Conservation (phyloP, 2,113 vertebrate genomes). For the Sceloporus tristichus region DNA sequence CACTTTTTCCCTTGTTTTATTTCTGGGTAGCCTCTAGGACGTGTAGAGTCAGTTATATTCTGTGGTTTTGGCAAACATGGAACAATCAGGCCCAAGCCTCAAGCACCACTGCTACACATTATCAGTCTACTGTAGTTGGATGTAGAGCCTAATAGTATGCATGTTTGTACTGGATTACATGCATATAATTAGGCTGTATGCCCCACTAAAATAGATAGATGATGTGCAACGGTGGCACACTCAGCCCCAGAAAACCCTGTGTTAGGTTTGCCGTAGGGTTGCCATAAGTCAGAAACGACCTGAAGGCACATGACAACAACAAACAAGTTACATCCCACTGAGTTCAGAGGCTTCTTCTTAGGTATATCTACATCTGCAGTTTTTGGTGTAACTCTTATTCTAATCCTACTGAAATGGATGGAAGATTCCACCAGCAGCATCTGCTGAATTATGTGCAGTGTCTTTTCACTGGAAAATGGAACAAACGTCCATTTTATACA, state of each 20-base stretch:
- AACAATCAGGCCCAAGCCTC: conserved; percentile 7
- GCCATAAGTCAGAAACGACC: too few species aligned
- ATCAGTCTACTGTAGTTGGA: not conserved
- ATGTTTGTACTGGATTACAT: not conserved
- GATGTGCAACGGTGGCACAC: too few species aligned
- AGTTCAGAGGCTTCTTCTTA: not conserved
- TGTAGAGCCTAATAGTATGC: not conserved
- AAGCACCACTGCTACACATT: not conserved
- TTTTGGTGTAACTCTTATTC: not conserved
- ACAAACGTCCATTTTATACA: conserved; percentile 67
- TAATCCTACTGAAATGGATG: not conserved
- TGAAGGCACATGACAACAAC: not conserved
- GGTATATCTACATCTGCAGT: not conserved
- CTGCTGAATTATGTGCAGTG: conserved; percentile 61
- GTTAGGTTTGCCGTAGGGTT: too few species aligned
- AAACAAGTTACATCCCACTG: not conserved
- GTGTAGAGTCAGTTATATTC: conserved; percentile 66
- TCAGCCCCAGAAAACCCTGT: too few species aligned
- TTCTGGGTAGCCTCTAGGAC: conserved; percentile 45
- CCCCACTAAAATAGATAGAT: too few species aligned
- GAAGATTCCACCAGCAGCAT: conserved; percentile 47
- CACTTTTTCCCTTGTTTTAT: conserved; percentile 51
- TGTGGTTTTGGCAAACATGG: conserved; percentile 53
- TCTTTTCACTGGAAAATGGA: conserved; percentile 57
- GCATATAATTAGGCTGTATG: too few species aligned